Conservation (phyloP, 2,888 invertebrate species). For the Escarpia spicata region DNA sequence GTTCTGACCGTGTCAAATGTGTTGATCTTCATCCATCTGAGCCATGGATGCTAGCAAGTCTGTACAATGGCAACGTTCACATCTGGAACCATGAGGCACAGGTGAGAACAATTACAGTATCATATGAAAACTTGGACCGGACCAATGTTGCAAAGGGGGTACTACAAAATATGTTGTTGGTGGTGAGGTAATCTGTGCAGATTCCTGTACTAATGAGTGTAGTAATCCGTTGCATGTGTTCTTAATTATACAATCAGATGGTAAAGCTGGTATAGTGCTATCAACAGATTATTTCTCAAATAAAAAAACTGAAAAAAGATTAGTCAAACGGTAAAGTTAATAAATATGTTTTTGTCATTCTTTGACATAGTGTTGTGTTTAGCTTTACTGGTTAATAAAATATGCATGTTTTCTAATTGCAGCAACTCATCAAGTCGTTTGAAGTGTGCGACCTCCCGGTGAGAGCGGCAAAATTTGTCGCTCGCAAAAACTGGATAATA, state of each 20-base stretch:
- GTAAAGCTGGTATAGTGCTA: neutral
- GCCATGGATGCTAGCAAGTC: conserved; percentile 97
- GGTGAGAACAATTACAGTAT: conserved; percentile 48
- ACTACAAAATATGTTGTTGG: too few relatives aligned
- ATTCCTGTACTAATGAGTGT: too few relatives aligned
- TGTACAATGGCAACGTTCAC: conserved; percentile 99
- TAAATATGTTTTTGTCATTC: too few relatives aligned
- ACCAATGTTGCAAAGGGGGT: too few relatives aligned
- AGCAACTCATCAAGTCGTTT: conserved; percentile 69
- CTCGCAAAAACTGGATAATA: conserved; percentile 98
- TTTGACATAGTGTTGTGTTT: too few relatives aligned
- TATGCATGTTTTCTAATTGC: neutral
- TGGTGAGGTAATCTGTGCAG: too few relatives aligned
- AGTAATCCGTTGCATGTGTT: neutral
- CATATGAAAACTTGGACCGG: too few relatives aligned
- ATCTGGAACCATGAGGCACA: conserved; percentile 99
- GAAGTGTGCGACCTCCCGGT: conserved; percentile 94
- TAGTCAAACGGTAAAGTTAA: neutral
- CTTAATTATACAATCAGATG: neutral
- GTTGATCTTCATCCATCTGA: conserved; percentile 97
- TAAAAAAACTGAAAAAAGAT: neutral
- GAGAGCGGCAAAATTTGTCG: conserved; percentile 92
- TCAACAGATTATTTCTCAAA: neutral
- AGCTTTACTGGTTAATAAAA: neutral
- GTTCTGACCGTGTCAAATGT: conserved; percentile 97